Evolutionary conservation across 1,140 invertebrate genomes (phyloP).

Genomic region (Diplogasteroides magnus): DNA sequence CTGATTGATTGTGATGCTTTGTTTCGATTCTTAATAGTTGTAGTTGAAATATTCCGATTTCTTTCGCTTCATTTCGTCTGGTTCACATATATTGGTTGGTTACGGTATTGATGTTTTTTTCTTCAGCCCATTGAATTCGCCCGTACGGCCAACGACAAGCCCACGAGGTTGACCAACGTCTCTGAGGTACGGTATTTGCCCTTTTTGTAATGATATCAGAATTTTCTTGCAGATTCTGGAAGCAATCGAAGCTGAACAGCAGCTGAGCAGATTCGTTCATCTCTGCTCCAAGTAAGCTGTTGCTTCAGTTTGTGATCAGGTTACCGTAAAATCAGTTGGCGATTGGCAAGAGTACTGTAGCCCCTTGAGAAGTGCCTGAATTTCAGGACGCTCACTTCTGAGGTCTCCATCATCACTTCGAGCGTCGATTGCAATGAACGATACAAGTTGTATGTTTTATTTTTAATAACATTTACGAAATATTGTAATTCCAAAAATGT

Average conservation of each 20-base stretch:
- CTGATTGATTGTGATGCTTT: no score
- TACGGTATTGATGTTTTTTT: not conserved
- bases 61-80: not conserved
- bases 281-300: constrained; percentile 22
- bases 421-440: not conserved
- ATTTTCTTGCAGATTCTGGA: not conserved
- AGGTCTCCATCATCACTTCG: not conserved
- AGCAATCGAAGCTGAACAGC: constrained; percentile 23
- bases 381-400: not conserved
- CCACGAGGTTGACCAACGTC: constrained; percentile 1
- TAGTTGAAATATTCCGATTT: no score
- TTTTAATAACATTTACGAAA: not conserved
- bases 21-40: no score
- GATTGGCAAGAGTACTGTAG: no score
- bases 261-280: constrained; percentile 39
- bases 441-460: not conserved
- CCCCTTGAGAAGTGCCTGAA: no score
- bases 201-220: constrained; percentile 1
- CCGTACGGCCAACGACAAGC: not conserved
- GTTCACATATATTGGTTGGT: not conserved
- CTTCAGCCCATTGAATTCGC: constrained; percentile 26
- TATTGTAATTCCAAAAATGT: no score
- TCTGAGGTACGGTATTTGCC: not conserved
- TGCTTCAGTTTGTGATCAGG: not conserved
- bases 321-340: no score